Percentiles rank a stretch among this genome's conserved stretches.
Conservation (phyloP, 53 echinoderm and acorn worm species). For the Paracentrotus lividus region DNA sequence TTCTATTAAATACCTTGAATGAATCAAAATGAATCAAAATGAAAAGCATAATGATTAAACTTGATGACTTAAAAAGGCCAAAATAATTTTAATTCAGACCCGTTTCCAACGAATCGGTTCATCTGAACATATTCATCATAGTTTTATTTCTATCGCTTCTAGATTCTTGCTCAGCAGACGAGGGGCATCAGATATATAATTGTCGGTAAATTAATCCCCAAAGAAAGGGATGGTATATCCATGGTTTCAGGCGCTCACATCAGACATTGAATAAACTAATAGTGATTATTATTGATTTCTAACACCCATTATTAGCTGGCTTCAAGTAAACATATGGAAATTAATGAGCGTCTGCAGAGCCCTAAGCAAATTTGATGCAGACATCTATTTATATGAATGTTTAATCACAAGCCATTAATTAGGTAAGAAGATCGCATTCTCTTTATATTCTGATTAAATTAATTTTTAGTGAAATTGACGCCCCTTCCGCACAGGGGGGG, state of each 20-base stretch:
- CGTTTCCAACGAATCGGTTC: background rate
- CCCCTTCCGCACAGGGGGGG: background rate
- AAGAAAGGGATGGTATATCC: background rate
- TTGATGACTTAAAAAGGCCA: background rate
- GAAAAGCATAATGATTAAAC: too few species aligned
- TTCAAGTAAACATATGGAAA: constrained; percentile 42
- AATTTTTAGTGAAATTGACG: background rate
- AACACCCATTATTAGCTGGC: constrained; percentile 34
- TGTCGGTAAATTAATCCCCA: constrained; percentile 48
- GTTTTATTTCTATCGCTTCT: background rate
- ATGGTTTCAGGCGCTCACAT: constrained; percentile 17
- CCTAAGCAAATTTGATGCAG: constrained; percentile 6
- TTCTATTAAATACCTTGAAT: too few species aligned
- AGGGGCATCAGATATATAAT: background rate
- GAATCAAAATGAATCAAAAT: too few species aligned
- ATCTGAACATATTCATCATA: background rate
- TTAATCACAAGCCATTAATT: background rate
- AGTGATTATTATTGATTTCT: constrained; percentile 44
- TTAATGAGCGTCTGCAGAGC: constrained; percentile 44
- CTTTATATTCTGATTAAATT: background rate
- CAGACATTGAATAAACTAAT: constrained; percentile 62
- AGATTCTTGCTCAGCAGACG: background rate
- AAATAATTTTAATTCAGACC: background rate
- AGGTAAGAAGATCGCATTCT: background rate
- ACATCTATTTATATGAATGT: constrained; percentile 15